phyloP scores from a whole-genome alignment of 1,140 invertebrate genomes.

The Ceratosolen fusciceps region DNA sequence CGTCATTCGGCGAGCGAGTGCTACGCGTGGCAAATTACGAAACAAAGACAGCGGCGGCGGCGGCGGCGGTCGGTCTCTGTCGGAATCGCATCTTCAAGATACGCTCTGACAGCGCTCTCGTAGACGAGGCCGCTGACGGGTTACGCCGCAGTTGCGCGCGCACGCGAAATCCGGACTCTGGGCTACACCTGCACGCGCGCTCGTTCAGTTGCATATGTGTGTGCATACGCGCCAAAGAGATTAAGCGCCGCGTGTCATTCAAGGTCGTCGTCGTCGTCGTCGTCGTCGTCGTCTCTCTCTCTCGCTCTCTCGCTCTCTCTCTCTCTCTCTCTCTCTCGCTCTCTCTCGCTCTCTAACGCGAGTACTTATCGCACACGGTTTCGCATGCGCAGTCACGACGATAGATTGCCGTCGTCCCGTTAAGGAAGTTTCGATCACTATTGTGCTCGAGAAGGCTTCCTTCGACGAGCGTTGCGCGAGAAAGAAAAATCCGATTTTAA shows the following conservation, averaged over 20 bases:
- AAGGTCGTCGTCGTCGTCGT: conserved; percentile 33
- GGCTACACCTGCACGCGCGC: not conserved
- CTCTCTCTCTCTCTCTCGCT: not conserved
- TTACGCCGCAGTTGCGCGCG: not conserved
- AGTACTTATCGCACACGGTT: not conserved
- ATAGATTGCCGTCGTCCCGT: too few species aligned
- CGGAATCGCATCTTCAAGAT: not conserved
- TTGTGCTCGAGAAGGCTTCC: too few species aligned
- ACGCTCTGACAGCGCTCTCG: not conserved
- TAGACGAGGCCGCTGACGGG: not conserved
- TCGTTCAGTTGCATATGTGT: not conserved
- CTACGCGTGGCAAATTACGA: not conserved
- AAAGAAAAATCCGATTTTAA: too few species aligned
- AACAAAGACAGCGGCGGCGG: not conserved
- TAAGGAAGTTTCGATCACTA: too few species aligned
- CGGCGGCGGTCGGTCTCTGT: too few species aligned
- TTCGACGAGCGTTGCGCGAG: too few species aligned
- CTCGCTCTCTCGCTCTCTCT: conserved; percentile 5
- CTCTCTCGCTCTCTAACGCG: not conserved
- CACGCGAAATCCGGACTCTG: too few species aligned
- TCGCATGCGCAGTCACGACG: too few species aligned
- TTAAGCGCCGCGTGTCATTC: conserved; percentile 8
- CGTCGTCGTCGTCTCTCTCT: not conserved
- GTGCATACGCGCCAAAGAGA: not conserved
- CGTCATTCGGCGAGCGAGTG: not conserved